Conservation (phyloP, 2,888 invertebrate genomes). For the Brenthis ino region DNA sequence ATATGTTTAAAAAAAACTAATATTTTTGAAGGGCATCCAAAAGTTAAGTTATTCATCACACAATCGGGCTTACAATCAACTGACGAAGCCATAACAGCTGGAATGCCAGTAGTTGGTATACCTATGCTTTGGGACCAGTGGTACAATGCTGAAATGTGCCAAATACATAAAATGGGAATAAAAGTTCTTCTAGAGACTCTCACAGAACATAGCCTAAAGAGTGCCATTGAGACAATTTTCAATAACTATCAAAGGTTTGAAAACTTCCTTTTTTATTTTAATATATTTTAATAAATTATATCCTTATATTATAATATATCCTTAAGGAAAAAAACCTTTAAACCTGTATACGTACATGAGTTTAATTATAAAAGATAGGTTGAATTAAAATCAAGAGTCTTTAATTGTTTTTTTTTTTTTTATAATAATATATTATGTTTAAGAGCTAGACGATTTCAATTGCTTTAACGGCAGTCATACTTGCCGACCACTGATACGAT, state of each 20-base stretch:
- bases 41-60: conserved; percentile 61
- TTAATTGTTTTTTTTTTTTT: too few species aligned
- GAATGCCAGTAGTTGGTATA: conserved; percentile 62
- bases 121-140: conserved; percentile 65
- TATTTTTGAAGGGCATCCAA: conserved; percentile 57
- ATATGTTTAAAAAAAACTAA: background rate
- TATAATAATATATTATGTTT: too few species aligned
- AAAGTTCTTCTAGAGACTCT: conserved; percentile 48
- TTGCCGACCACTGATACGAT: background rate
- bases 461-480: too few species aligned
- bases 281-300: background rate
- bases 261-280: background rate
- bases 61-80: conserved; percentile 69
- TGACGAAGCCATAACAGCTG: conserved; percentile 63
- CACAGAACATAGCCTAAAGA: conserved; percentile 44
- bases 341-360: too few species aligned
- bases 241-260: conserved; percentile 34
- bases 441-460: too few species aligned
- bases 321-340: too few species aligned
- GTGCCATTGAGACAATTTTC: conserved; percentile 46
- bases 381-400: too few species aligned
- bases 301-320: too few species aligned
- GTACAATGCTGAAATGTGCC: conserved; percentile 53
- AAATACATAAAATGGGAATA: conserved; percentile 50
- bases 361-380: too few species aligned